A percentile compares a stretch with the other conserved stretches of the same genome.
phyloP scores from a whole-genome alignment of 2,797 vertebrate genomes.

The Scolopax rusticola region DNA sequence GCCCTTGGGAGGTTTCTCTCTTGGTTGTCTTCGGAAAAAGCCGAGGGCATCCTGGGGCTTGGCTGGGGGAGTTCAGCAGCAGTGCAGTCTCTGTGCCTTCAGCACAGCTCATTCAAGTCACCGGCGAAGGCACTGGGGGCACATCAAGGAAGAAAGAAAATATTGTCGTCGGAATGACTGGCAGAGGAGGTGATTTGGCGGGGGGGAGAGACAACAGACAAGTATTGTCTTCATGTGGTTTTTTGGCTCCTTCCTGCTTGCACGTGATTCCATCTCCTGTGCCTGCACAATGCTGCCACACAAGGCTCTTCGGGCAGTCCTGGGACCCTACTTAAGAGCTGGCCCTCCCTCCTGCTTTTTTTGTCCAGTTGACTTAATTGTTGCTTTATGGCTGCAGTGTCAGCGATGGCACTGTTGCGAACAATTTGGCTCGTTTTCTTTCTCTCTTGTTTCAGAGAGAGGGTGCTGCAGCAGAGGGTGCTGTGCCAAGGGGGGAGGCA shows the following conservation, averaged over 20 bases:
- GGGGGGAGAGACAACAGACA: conserved; percentile 1
- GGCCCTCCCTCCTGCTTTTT: background rate
- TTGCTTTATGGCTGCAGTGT: conserved; percentile 10
- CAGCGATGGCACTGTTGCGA: background rate
- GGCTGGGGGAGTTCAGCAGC: background rate
- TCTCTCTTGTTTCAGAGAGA: background rate
- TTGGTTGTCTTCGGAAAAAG: background rate
- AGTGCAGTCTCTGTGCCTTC: background rate
- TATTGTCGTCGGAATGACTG: background rate
- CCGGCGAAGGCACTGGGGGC: background rate
- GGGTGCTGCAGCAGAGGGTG: background rate
- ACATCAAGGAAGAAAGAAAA: conserved; percentile 43
- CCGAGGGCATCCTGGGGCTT: background rate
- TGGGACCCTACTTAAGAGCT: background rate
- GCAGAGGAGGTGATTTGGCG: conserved; percentile 11
- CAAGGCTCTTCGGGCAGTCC: conserved; percentile 18
- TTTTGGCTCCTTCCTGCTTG: conserved; percentile 45
- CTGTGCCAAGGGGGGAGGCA: background rate
- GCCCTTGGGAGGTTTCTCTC: background rate
- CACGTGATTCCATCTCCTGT: background rate
- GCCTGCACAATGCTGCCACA: conserved; percentile 29
- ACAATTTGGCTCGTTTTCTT: conserved; percentile 7
- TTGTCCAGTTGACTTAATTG: conserved; percentile 7
- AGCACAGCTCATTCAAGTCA: background rate
- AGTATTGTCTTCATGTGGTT: conserved; percentile 52